phyloP scores from a whole-genome alignment of 2,888 invertebrate genomes.

The Nephrotoma guestfalica region DNA sequence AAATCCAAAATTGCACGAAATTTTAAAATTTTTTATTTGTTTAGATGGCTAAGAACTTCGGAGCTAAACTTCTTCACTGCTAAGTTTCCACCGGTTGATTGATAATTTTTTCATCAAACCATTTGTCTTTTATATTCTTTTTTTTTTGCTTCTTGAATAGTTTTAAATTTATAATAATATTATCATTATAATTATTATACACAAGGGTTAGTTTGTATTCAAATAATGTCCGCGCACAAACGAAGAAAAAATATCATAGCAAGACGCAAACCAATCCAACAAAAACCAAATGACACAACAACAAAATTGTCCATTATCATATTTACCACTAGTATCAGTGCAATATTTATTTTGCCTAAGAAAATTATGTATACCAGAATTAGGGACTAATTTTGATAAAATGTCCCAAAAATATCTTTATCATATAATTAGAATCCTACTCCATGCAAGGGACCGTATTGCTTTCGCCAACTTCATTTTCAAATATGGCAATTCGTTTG shows the following conservation, averaged over 20 bases:
- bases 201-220: conserved; percentile 6
- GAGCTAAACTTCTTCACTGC: conserved; percentile 34
- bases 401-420: too few species aligned
- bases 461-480: neutral
- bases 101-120: conserved; percentile 16
- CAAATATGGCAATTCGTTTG: neutral
- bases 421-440: too few species aligned
- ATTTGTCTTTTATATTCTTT: conserved; percentile 4
- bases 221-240: neutral
- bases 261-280: neutral
- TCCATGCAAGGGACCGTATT: neutral
- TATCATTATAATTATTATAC: neutral
- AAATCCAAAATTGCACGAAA: neutral
- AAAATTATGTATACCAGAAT: neutral
- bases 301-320: neutral
- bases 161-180: neutral
- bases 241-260: neutral
- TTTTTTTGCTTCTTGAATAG: neutral
- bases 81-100: conserved; percentile 34
- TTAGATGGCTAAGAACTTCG: conserved; percentile 12
- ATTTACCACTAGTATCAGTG: neutral
- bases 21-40: neutral
- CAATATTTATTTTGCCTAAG: neutral
- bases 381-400: neutral
- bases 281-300: neutral